Evolutionary conservation across 2,888 invertebrate species (phyloP).

Genomic region (Campopleginae sp.): DNA sequence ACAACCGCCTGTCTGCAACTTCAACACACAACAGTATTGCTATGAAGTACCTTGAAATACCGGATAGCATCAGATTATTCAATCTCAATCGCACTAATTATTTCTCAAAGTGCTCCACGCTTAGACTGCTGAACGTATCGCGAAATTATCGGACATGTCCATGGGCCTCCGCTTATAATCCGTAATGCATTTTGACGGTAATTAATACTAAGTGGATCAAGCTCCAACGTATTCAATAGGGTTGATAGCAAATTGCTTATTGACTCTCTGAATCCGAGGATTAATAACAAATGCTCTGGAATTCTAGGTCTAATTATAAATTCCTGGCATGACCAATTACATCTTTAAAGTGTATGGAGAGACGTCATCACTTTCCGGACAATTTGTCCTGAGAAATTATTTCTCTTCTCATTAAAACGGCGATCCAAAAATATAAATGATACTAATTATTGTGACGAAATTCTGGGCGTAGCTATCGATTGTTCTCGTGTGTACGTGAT

Average conservation of each 20-base stretch:
- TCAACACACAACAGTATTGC: slow-evolving; percentile 46
- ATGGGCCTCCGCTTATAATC: slow-evolving; percentile 1
- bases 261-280: slow-evolving; percentile 29
- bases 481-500: not conserved
- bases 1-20: not conserved
- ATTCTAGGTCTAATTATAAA: slow-evolving; percentile 35
- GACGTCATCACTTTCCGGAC: not conserved
- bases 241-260: slow-evolving; percentile 40
- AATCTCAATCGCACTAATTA: slow-evolving; percentile 63
- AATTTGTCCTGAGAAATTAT: not conserved
- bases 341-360: not conserved
- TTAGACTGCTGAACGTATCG: slow-evolving; percentile 22
- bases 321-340: slow-evolving; percentile 28
- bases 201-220: slow-evolving; percentile 63
- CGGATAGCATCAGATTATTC: slow-evolving; percentile 61
- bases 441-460: not conserved
- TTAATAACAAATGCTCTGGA: slow-evolving; percentile 48
- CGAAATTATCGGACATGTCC: slow-evolving; percentile 23
- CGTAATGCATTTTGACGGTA: slow-evolving; percentile 56
- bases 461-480: not conserved
- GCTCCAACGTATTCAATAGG: slow-evolving; percentile 3
- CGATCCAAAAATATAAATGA: not conserved
- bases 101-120: slow-evolving; percentile 58
- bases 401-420: not conserved
- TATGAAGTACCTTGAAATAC: slow-evolving; percentile 45